These are phyloP conservation scores for Philereme transversata DNA, from an alignment of 2,888 invertebrate species.

Conservation along the genomic window DNA sequence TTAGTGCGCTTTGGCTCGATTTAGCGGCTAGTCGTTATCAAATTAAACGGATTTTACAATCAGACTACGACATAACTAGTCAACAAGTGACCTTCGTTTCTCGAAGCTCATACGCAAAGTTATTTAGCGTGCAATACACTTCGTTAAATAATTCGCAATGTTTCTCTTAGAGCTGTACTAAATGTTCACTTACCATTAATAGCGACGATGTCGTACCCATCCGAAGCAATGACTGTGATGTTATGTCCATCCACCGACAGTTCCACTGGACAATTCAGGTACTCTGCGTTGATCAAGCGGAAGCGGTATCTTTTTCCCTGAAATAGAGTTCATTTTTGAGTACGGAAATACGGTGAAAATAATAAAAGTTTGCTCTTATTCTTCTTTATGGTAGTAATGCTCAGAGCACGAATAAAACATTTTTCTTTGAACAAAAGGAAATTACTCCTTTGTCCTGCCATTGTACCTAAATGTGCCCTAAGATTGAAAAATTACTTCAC, in stretches of 20 bases:
- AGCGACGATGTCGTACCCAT: slow-evolving; percentile 87
- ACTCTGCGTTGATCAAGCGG: slow-evolving; percentile 88
- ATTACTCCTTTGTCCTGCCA: slow-evolving; percentile 45
- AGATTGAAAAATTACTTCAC: slow-evolving; percentile 89
- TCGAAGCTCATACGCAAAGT: too few relatives aligned
- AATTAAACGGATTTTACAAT: too few relatives aligned
- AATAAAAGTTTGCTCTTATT: slow-evolving; percentile 76
- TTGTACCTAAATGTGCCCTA: slow-evolving; percentile 74
- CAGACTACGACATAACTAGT: too few relatives aligned
- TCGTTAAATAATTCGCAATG: too few relatives aligned
- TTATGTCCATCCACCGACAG: slow-evolving; percentile 89
- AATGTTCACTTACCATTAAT: slow-evolving; percentile 77
- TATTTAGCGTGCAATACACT: too few relatives aligned
- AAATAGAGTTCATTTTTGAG: slow-evolving; percentile 34
- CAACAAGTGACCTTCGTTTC: too few relatives aligned
- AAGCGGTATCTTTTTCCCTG: slow-evolving; percentile 87
- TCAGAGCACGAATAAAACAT: slow-evolving; percentile 29
- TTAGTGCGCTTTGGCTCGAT: too few relatives aligned
- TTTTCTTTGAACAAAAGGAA: slow-evolving; percentile 40
- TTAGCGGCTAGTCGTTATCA: too few relatives aligned
- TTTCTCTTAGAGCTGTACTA: neutral
- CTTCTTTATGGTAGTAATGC: slow-evolving; percentile 76
- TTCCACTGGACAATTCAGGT: slow-evolving; percentile 90
- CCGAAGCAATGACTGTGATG: slow-evolving; percentile 86
- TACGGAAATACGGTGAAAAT: neutral